Percentiles rank a stretch among this genome's conserved stretches.
Conservation (phyloP, 2,888 invertebrate species). For the Escarpia spicata region DNA sequence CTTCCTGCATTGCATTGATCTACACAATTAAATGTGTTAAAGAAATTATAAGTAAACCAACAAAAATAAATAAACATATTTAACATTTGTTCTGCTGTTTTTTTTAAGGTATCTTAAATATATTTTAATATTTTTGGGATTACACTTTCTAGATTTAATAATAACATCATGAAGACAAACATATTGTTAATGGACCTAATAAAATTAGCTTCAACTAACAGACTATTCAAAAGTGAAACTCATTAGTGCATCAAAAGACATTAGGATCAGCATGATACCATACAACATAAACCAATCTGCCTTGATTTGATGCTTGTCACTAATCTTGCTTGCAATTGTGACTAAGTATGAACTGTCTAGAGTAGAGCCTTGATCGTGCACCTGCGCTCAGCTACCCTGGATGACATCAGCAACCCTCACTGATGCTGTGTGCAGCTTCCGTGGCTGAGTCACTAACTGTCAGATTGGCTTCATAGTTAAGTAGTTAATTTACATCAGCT, state of each 20-base stretch:
- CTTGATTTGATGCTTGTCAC: neutral
- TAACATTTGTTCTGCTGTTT: too few relatives aligned
- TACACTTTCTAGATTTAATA: too few relatives aligned
- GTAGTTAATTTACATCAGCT: neutral
- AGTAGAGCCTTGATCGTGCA: neutral
- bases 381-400: neutral
- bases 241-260: neutral
- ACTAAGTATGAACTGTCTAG: neutral
- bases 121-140: too few relatives aligned
- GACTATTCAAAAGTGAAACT: neutral
- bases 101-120: too few relatives aligned
- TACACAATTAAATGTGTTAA: neutral
- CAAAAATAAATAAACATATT: too few relatives aligned
- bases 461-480: slow-evolving; percentile 10
- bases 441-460: neutral
- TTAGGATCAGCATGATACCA: neutral
- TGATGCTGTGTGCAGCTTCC: neutral
- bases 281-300: neutral
- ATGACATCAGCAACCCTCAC: neutral
- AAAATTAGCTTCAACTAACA: neutral
- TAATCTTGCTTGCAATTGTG: neutral
- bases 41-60: too few relatives aligned
- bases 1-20: neutral
- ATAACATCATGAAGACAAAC: neutral
- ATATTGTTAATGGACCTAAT: neutral